Percentiles rank a stretch among this genome's conserved stretches.
phyloP scores from a whole-genome alignment of 2,113 vertebrate species.

The Varanus komodoensis region DNA sequence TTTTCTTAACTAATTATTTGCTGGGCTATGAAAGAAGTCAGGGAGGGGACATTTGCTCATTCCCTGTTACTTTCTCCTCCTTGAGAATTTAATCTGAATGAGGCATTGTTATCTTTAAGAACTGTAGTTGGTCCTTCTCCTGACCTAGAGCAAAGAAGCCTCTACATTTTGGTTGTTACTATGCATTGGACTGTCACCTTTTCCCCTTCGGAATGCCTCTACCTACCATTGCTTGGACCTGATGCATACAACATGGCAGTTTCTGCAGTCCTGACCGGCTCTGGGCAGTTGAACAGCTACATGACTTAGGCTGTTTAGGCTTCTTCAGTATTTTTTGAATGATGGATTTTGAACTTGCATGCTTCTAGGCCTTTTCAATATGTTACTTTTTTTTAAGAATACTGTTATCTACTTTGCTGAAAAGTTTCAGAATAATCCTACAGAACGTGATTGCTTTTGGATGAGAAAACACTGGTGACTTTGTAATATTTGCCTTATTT shows the following conservation, averaged over 20 bases:
- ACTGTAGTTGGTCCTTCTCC: neutral
- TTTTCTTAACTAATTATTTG: slow-evolving; percentile 11
- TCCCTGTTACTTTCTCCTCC: slow-evolving; percentile 4
- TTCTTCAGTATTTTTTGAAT: neutral
- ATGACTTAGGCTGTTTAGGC: neutral
- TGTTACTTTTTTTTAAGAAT: neutral
- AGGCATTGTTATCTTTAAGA: neutral
- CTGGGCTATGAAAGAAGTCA: neutral
- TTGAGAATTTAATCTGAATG: slow-evolving; percentile 5
- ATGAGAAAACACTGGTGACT: neutral
- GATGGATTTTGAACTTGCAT: neutral
- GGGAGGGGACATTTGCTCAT: neutral
- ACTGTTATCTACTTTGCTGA: neutral
- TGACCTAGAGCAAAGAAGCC: neutral
- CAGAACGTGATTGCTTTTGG: neutral
- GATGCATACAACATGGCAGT: neutral
- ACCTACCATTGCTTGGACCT: neutral
- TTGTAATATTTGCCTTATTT: neutral
- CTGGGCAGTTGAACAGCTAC: neutral
- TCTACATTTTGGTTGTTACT: neutral
- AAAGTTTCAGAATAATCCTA: neutral
- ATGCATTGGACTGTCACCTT: neutral
- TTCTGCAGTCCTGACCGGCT: neutral
- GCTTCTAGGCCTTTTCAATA: neutral
- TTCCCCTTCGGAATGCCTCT: neutral